Percentiles rank a stretch among this genome's conserved stretches.
Evolutionary conservation across 2,797 vertebrate species (phyloP).

Genomic region (Rhyacichthys aspro): DNA sequence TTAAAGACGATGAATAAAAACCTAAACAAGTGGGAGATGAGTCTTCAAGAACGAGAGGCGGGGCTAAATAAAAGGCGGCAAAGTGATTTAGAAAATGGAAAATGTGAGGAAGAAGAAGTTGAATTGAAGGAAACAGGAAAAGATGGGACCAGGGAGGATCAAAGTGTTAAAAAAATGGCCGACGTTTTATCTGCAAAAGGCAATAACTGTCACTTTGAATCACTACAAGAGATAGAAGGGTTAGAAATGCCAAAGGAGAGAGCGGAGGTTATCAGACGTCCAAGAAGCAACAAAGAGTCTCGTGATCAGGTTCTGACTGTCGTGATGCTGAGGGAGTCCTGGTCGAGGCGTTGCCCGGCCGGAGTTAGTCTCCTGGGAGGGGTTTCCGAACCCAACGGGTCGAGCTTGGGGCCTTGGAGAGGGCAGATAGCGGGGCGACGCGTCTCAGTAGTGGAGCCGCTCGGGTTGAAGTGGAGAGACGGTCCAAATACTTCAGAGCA

Average conservation of each 20-base stretch:
- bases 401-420: conserved; percentile 57
- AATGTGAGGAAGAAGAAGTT: neutral
- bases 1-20: conserved; percentile 29
- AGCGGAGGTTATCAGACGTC: neutral
- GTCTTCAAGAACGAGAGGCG: conserved; percentile 44
- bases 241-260: no score
- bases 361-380: conserved; percentile 57
- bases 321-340: conserved; percentile 74
- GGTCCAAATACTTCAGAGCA: conserved; percentile 9
- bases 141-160: conserved; percentile 11
- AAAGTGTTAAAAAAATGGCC: conserved; percentile 14
- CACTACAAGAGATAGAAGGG: conserved; percentile 25
- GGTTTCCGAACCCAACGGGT: neutral
- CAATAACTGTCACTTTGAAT: conserved; percentile 43
- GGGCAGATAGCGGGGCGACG: conserved; percentile 58
- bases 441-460: conserved; percentile 59
- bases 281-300: conserved; percentile 17
- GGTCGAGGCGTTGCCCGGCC: conserved; percentile 58
- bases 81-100: neutral
- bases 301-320: conserved; percentile 53
- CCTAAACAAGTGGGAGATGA: conserved; percentile 43
- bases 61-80: conserved; percentile 5
- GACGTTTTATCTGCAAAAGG: conserved; percentile 16
- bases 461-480: conserved; percentile 72
- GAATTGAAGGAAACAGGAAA: conserved; percentile 7